A percentile compares a stretch with the other conserved stretches of the same genome.
Conservation (phyloP, 2,797 vertebrate species). For the Petrocephalus sullivani region DNA sequence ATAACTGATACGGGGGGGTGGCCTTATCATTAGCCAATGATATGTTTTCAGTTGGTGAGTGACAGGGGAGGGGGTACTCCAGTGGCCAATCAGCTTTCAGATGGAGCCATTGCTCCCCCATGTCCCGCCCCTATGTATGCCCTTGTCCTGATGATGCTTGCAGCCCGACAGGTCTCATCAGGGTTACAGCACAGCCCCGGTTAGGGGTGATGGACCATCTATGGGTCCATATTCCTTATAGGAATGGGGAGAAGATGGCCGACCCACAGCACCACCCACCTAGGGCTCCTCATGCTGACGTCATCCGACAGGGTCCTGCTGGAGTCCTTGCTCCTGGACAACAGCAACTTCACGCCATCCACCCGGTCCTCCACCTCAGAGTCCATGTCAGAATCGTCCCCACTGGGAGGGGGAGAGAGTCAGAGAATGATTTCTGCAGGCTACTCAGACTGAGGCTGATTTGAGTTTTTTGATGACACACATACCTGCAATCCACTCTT, state of each 20-base stretch:
- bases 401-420: slow-evolving; percentile 56
- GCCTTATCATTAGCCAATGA: no score
- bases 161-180: neutral
- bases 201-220: neutral
- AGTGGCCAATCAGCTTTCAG: no score
- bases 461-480: no score
- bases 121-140: neutral
- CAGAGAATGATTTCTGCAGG: neutral
- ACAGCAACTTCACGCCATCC: slow-evolving; percentile 92
- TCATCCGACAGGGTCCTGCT: slow-evolving; percentile 81
- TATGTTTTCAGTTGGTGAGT: no score
- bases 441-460: no score
- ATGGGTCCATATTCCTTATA: neutral
- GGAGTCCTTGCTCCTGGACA: slow-evolving; percentile 90
- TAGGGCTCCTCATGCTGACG: slow-evolving; percentile 81
- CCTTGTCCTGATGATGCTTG: neutral
- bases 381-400: slow-evolving; percentile 84
- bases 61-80: no score
- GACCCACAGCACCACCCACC: slow-evolving; percentile 53
- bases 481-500: neutral
- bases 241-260: neutral
- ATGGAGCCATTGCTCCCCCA: neutral
- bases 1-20: no score
- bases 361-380: slow-evolving; percentile 93
- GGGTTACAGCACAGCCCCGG: neutral